Evolutionary conservation across 2,797 vertebrate species (phyloP).

Genomic region (Neosilurus mollespiculum): DNA sequence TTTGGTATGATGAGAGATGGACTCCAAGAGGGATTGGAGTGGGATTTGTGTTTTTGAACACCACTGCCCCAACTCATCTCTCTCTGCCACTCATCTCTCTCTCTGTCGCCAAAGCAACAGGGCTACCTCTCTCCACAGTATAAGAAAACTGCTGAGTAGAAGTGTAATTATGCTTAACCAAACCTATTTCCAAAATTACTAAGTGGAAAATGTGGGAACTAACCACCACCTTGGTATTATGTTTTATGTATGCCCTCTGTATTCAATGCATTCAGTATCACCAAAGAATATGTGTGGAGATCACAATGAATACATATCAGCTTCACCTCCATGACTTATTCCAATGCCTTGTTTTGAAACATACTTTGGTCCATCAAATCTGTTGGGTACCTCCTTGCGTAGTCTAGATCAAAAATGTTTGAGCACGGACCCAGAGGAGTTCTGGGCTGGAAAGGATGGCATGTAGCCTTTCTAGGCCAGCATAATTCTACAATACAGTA

Average conservation of each 20-base stretch:
- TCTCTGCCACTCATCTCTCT: conserved; percentile 12
- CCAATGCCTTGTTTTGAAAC: background rate
- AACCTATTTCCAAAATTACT: conserved; percentile 7
- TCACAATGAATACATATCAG: background rate
- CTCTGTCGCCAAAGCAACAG: conserved; percentile 6
- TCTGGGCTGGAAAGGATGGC: background rate
- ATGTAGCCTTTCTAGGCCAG: background rate
- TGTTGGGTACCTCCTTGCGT: background rate
- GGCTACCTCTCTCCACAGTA: background rate
- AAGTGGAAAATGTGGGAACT: background rate
- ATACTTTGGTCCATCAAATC: background rate
- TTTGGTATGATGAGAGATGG: conserved; percentile 17
- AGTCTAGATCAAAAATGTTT: background rate
- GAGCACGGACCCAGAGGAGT: background rate
- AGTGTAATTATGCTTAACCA: conserved; percentile 6
- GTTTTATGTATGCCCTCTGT: background rate
- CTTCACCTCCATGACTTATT: background rate
- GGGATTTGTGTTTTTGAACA: conserved; percentile 15
- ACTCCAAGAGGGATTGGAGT: conserved; percentile 19
- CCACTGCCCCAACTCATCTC: conserved; percentile 2
- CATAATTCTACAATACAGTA: background rate
- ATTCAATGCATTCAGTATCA: background rate
- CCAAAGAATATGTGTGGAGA: background rate
- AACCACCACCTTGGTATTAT: background rate
- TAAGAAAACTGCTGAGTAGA: conserved; percentile 9